These are phyloP conservation scores for Nephrotoma guestfalica DNA, from an alignment of 2,888 invertebrate species.

Conservation along the genomic window DNA sequence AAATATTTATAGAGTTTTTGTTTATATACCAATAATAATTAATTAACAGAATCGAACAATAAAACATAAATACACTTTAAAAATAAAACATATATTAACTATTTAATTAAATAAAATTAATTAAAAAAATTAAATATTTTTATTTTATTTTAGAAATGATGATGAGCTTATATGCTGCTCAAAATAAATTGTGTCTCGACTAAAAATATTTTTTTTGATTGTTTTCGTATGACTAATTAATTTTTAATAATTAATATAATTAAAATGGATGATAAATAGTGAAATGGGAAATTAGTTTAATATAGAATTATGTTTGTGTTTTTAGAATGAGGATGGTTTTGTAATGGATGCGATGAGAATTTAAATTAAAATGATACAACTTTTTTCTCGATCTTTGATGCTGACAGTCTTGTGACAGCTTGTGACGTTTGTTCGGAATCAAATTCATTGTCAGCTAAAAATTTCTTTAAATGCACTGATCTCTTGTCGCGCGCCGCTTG, in stretches of 20 bases:
- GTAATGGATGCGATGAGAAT: background rate
- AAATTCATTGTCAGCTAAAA: slow-evolving; percentile 46
- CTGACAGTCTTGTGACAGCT: slow-evolving; percentile 8
- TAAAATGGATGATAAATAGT: background rate
- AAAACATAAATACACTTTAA: background rate
- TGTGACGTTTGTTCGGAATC: slow-evolving; percentile 9
- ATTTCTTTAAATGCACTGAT: slow-evolving; percentile 50
- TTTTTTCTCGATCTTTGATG: slow-evolving; percentile 23
- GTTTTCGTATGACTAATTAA: background rate
- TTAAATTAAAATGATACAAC: slow-evolving; percentile 26
- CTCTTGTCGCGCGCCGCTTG: slow-evolving; percentile 55
- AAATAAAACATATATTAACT: background rate
- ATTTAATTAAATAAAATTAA: background rate
- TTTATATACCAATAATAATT: background rate
- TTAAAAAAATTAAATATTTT: background rate
- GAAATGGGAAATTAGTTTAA: background rate
- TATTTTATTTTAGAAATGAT: background rate
- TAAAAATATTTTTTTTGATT: background rate
- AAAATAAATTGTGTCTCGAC: background rate
- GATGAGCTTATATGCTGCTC: background rate
- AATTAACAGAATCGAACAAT: background rate
- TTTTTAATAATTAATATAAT: background rate
- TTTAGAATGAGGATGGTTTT: background rate
- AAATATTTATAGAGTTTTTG: background rate
- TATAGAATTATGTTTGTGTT: background rate